Conservation (phyloP, 2,797 vertebrate species). For the Eurystomus glaucurus region DNA sequence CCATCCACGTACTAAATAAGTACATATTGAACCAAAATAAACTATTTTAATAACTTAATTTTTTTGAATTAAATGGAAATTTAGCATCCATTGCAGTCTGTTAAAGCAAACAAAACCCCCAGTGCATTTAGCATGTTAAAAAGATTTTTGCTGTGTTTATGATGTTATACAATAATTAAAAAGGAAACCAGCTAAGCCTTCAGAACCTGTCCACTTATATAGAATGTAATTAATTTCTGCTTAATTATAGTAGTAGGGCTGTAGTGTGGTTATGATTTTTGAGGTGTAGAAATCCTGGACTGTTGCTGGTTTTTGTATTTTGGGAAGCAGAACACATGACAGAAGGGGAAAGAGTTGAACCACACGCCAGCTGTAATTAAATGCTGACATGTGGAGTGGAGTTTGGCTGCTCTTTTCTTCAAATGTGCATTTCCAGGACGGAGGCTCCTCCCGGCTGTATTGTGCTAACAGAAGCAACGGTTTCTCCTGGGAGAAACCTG, state of each 20-base stretch:
- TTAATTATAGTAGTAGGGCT: slow-evolving; percentile 18
- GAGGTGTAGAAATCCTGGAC: background rate
- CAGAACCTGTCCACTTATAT: slow-evolving; percentile 14
- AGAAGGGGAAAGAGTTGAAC: background rate
- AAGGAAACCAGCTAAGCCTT: slow-evolving; percentile 36
- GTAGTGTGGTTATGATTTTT: slow-evolving; percentile 1
- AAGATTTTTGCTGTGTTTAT: slow-evolving; percentile 60
- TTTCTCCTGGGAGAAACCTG: background rate
- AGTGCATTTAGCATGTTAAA: slow-evolving; percentile 31
- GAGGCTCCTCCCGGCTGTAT: background rate
- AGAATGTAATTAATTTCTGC: slow-evolving; percentile 23
- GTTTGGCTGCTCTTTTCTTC: background rate
- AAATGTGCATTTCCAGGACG: background rate
- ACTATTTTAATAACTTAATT: slow-evolving; percentile 38
- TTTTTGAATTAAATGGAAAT: slow-evolving; percentile 61
- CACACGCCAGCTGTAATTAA: background rate
- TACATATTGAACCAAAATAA: slow-evolving; percentile 23
- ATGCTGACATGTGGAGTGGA: background rate
- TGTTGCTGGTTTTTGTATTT: background rate
- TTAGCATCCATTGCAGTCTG: slow-evolving; percentile 31
- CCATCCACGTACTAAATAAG: background rate
- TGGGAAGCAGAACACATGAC: background rate
- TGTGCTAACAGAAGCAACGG: background rate
- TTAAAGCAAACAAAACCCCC: slow-evolving; percentile 40
- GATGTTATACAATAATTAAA: slow-evolving; percentile 35